Evolutionary conservation across 2,797 vertebrate species (phyloP), one percentile per base, ranked within the genome.

Genomic region (Semaprochilodus insignis): DNA sequence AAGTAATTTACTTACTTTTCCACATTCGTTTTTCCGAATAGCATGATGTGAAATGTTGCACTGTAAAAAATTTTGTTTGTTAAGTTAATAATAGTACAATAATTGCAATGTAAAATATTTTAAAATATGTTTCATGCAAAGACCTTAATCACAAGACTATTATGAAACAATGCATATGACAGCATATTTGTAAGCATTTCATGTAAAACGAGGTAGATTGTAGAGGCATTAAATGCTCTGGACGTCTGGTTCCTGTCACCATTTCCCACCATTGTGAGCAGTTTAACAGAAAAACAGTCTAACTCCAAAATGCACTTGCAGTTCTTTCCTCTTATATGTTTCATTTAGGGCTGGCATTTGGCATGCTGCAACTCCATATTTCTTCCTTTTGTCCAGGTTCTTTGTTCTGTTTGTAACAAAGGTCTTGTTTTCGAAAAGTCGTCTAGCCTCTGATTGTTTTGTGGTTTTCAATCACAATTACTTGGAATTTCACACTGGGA

Each of bases 401-500:
- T 70, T 54, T 73, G 15, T 34, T 55, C 34, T 21, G 65, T 15
- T 54, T 34, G 52, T 52, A 27, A 23, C 48, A 21, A 31, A 57
- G 31, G 34, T 57, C 52, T 51, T 34, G 10, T 57, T 74, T 55
- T 55, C 48, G 2, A 67, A 40, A 8, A 34, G 14, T 8, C 31
- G 62, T 65, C 62, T 65, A 17, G 15, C 62, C 15, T 65, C 27
- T 31, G 27, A 65, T 52, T 27, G 11, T 25, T 51, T 31, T 14
- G 52, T n/a, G 71, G 19, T 31, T 55, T 74, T 74, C 14, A 34
- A n/a, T 55, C 27, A 74, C 71, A 34, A 55, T 72, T 52, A 52
- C 51, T 16, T 74, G 52, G 27, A 74, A 74, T 40, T 21, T 13
- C 27, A 19, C 70, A 73, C 70, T 11, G 48, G 15, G 19, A 4